Base-by-base conservation (phyloP, 2,113 vertebrate genomes). In the Percopsis transmontana region DNA sequence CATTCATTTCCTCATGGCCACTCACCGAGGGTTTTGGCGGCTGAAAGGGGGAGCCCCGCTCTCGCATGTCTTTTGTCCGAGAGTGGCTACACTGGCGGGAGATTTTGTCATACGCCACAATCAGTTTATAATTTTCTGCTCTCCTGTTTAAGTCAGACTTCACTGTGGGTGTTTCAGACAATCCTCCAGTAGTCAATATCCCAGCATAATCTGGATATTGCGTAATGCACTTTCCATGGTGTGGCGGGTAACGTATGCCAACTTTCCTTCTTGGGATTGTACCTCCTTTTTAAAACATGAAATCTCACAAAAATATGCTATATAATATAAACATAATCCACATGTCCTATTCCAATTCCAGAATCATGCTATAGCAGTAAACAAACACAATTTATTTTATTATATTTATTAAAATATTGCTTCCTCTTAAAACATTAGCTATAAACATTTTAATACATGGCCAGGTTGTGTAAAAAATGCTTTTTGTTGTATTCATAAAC, bases 1-100 rank as follows among this genome's bases (percentile, higher is more conserved):
- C 70, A 87, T 90, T 91, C 82, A 88, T 86, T 76, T 86, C 85
- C 83, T 80, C 73, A 69, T 80, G 81, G 27, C 80, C 65, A 70
- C 76, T 83, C 70, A 82, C 68, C 73, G 76, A 84, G 64, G 72
- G 74, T 72, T 68, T 57, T 82, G 70, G 66, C 48, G 47, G 47
- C 40, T 40, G 58, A 60, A 69, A 67, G 51, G 78, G 8, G 62
- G 58, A 83, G 74, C 40, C 66, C 72, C 16, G 54, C 76, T 58
- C 70, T 81, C 79, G 55, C 53, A 15, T 44, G 41, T 70, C 84
- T 75, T 80, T 87, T 89, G 79, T 87, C 52, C 44, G 2, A 57
- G 39, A 65, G 45, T 72, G 14, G 62, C 67, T 47, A 51, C 50
- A 2, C 62, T 65, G 60, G 63, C 60, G 53, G 55, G 38, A 68